Conservation (phyloP, 2,888 invertebrate species). For the Agrochola macilenta region DNA sequence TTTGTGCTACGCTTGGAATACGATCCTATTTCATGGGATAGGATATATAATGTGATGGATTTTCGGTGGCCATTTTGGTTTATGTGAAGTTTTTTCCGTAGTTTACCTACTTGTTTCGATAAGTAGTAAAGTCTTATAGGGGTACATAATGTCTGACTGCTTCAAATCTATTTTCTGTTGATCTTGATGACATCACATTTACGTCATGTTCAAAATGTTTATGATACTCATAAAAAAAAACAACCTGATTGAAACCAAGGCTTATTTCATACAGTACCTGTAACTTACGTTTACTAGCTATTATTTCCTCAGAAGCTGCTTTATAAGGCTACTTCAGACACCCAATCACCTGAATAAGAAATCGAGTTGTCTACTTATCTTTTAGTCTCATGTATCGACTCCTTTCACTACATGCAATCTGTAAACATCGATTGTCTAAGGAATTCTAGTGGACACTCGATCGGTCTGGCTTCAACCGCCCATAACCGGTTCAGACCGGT, state of each 20-base stretch:
- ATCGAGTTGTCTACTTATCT: background rate
- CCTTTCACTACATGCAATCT: background rate
- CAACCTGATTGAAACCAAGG: background rate
- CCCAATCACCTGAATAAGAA: background rate
- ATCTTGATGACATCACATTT: background rate
- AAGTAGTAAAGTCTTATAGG: background rate
- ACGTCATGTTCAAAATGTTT: background rate
- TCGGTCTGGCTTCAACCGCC: slow-evolving; percentile 57
- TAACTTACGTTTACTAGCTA: too few species aligned
- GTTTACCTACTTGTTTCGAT: slow-evolving; percentile 2
- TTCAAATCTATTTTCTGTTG: background rate
- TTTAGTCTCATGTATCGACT: background rate
- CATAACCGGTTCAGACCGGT: slow-evolving; percentile 64
- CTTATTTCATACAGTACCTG: background rate
- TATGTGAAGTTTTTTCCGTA: background rate
- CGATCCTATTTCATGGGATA: slow-evolving; percentile 23
- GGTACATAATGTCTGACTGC: background rate
- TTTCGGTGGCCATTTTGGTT: slow-evolving; percentile 27
- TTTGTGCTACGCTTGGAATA: slow-evolving; percentile 20
- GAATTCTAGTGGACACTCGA: slow-evolving; percentile 49
- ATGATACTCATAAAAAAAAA: background rate
- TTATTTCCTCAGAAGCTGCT: background rate
- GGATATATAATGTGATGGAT: slow-evolving; percentile 25
- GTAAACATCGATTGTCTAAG: slow-evolving; percentile 25
- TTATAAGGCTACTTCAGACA: background rate